phyloP scores from a whole-genome alignment of 2,888 invertebrate genomes.

The Gastrophysa polygoni region DNA sequence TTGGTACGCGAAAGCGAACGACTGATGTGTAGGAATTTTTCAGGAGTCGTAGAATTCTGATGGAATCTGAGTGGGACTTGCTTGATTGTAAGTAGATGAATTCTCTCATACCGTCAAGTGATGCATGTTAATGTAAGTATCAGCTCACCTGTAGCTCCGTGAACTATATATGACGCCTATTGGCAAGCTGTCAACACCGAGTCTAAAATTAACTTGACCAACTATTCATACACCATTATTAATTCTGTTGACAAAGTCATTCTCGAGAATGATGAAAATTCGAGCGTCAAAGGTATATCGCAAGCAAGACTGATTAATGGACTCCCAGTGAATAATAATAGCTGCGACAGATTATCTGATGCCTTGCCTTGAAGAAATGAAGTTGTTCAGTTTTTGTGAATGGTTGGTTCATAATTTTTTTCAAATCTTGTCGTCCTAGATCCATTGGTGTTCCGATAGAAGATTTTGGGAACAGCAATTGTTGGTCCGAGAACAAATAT shows the following conservation, averaged over 20 bases:
- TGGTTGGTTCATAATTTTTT: too few relatives aligned
- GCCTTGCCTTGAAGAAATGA: neutral
- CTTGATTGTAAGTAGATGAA: too few relatives aligned
- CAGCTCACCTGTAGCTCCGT: neutral
- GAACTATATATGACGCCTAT: neutral
- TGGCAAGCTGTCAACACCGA: neutral
- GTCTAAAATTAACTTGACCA: neutral
- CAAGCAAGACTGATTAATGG: neutral
- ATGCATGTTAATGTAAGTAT: too few relatives aligned
- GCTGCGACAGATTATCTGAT: slow-evolving; percentile 19
- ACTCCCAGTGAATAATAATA: slow-evolving; percentile 20
- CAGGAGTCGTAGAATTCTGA: slow-evolving; percentile 25
- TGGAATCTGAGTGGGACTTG: slow-evolving; percentile 18
- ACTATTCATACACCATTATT: neutral
- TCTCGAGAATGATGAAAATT: neutral
- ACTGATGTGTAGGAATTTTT: slow-evolving; percentile 32
- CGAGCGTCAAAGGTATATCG: neutral
- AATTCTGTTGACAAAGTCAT: neutral
- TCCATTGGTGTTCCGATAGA: too few relatives aligned
- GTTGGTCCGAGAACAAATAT: too few relatives aligned
- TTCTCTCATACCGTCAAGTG: too few relatives aligned
- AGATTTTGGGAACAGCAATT: too few relatives aligned
- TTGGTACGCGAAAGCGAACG: slow-evolving; percentile 29
- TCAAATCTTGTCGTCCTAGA: too few relatives aligned
- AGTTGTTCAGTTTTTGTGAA: neutral